These are phyloP conservation scores for Periparus ater DNA, from an alignment of 2,797 vertebrate species.

Conservation along the genomic window DNA sequence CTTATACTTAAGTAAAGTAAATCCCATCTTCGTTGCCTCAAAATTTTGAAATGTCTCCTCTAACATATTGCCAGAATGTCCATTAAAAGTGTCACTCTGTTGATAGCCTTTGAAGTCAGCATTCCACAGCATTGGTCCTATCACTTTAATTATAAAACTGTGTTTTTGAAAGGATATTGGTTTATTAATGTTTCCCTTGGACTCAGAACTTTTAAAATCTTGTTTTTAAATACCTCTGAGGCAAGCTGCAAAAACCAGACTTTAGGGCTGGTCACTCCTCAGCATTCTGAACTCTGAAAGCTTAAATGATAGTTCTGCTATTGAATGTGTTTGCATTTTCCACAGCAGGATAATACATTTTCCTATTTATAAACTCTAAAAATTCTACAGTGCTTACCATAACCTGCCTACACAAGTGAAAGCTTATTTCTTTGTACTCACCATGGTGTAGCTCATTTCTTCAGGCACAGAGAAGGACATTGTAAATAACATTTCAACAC, in stretches of 20 bases:
- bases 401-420: conserved; percentile 19
- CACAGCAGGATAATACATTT: conserved; percentile 52
- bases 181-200: neutral
- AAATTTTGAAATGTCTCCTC: neutral
- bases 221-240: conserved; percentile 5
- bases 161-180: neutral
- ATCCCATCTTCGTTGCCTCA: neutral
- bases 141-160: neutral
- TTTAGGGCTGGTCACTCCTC: conserved; percentile 44
- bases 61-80: neutral
- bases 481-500: conserved; percentile 31
- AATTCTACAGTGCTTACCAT: conserved; percentile 20
- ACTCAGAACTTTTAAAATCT: neutral
- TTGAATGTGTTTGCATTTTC: conserved; percentile 58
- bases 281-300: conserved; percentile 42
- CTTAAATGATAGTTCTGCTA: conserved; percentile 24
- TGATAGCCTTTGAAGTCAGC: neutral
- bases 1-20: neutral
- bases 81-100: neutral
- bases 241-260: conserved; percentile 17
- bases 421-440: conserved; percentile 25
- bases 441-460: neutral
- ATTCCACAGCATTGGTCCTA: neutral
- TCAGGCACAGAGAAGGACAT: neutral
- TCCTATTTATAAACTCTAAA: conserved; percentile 43